phyloP scores from a whole-genome alignment of 2,888 invertebrate species.

The Ptilodon capucinus region DNA sequence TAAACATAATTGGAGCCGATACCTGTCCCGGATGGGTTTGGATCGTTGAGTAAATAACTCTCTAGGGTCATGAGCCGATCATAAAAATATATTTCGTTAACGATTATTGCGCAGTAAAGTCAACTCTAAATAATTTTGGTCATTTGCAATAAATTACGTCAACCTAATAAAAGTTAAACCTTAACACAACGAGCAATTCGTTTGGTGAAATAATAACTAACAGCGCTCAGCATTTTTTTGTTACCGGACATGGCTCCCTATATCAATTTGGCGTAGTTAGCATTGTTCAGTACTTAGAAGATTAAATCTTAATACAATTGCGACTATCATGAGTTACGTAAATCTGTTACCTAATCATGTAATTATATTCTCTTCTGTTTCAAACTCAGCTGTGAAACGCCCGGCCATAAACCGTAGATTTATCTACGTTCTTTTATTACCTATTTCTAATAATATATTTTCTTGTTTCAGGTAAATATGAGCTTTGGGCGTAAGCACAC shows the following conservation, averaged over 20 bases:
- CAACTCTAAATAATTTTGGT: background rate
- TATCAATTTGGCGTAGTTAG: no score
- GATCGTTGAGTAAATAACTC: background rate
- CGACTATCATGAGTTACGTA: no score
- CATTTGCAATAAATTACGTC: background rate
- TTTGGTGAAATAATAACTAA: no score
- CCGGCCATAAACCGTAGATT: conserved; percentile 1
- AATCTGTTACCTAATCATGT: background rate
- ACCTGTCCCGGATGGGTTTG: background rate
- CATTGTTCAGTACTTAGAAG: no score
- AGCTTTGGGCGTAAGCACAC: conserved; percentile 23
- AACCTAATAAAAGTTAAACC: no score
- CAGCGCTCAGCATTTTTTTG: no score
- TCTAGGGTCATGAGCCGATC: background rate
- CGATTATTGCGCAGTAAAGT: background rate
- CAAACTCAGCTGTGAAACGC: background rate
- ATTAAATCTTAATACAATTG: no score
- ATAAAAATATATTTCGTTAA: background rate
- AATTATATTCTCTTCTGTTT: background rate
- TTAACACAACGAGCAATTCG: no score
- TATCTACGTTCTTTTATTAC: conserved; percentile 21
- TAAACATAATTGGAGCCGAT: background rate
- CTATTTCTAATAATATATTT: conserved; percentile 42
- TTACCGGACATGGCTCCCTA: no score
- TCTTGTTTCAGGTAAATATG: conserved; percentile 57